phyloP scores from a whole-genome alignment of 2,797 vertebrate species.

The Sphenopsis melanotis region DNA sequence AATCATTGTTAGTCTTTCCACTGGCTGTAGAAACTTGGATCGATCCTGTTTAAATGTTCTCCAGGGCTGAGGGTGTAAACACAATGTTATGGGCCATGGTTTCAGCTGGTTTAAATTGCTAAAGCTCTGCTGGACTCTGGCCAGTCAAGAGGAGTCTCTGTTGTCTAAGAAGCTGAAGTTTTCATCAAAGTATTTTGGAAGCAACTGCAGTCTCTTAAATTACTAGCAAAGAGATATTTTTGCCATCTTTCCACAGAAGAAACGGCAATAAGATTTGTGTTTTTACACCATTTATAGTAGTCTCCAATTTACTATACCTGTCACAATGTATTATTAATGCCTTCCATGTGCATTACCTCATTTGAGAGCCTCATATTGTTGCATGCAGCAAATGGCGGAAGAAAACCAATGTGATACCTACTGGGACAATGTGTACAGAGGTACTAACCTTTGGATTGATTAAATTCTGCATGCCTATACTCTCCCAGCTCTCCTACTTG shows the following conservation, averaged over 20 bases:
- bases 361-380: background rate
- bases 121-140: slow-evolving; percentile 12
- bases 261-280: slow-evolving; percentile 4
- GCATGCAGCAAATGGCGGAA: background rate
- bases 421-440: background rate
- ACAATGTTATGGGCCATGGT: background rate
- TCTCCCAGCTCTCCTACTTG: background rate
- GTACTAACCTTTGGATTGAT: background rate
- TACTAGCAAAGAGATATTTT: slow-evolving; percentile 18
- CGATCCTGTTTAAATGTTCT: slow-evolving; percentile 44
- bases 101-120: slow-evolving; percentile 54
- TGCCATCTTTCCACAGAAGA: slow-evolving; percentile 37
- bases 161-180: slow-evolving; percentile 32
- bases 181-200: slow-evolving; percentile 44
- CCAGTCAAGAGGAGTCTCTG: slow-evolving; percentile 18
- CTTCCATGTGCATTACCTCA: slow-evolving; percentile 23
- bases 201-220: slow-evolving; percentile 5
- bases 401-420: background rate
- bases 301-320: slow-evolving; percentile 28
- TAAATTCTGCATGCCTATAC: background rate
- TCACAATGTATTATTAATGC: slow-evolving; percentile 13
- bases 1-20: slow-evolving; percentile 48
- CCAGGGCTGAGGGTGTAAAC: slow-evolving; percentile 58
- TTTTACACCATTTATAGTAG: slow-evolving; percentile 3
- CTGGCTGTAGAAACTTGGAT: slow-evolving; percentile 44